Base-by-base conservation (phyloP, 2,113 vertebrate species). In the Anseranas semipalmata region DNA sequence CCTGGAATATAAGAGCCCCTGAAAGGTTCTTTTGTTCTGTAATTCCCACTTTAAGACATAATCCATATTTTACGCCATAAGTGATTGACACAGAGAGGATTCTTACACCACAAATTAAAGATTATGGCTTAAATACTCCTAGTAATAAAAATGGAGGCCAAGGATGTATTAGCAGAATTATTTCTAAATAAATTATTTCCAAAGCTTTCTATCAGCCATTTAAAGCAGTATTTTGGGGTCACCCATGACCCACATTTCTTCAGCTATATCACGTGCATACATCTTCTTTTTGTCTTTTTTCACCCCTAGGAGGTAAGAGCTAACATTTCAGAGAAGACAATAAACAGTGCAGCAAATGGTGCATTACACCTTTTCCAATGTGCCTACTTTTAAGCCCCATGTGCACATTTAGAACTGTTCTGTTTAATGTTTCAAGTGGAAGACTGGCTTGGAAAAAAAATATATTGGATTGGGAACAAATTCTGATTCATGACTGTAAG, bases 151-250 rank as follows among this genome's bases (percentile, higher is more conserved):
- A 74, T 58, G 65, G 78, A 74, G 53, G 70, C 62, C 68, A 68
- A 66, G 25, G 46, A 80, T 24, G 48, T 72, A 95, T 91, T 93
- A 96, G 22, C 21, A 90, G 73, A 83, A 94, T 92, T 93, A 92
- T 90, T 94, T 94, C 87, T 92, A 93, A 96, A 75, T 68, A 90
- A 87, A 71, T 82, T 92, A 17, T 89, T 96, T 96, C 86, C 59
- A 93, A 95, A 94, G 88, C 70, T 89, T 96, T 95, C 53, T 71
- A 37, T 78, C 76, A 83, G 62, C 28, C 56, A 82, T 78, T 90
- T 87, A 87, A 90, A 97, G 35, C 52, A 90, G 20, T 87, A 75
- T 94, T 96, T 92, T 93, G 76, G 82, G 71, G 82, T 89, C 60
- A 97, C 48, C 43, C 59, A 55, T 70, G 71, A 85, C 92, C 63